Evolutionary conservation across 2,888 invertebrate genomes (phyloP).

Genomic region (Xylota segnis): DNA sequence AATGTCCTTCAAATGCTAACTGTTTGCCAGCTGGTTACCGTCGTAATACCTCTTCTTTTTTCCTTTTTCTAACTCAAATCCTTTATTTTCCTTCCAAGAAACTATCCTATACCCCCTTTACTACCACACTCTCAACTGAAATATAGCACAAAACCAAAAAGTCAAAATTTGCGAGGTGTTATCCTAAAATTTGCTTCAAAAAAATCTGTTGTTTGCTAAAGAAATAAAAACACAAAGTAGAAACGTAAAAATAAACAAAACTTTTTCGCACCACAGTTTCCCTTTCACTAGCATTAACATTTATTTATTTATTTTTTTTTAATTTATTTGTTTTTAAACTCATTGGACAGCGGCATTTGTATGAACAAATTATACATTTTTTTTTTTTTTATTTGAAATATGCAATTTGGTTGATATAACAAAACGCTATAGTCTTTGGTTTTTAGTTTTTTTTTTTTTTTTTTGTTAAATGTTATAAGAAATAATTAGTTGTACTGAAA

Average conservation of each 20-base stretch:
- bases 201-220: background rate
- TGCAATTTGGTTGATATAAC: constrained; percentile 23
- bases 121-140: background rate
- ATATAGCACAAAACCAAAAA: background rate
- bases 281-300: constrained; percentile 54
- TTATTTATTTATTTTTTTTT: constrained; percentile 3
- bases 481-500: constrained; percentile 2
- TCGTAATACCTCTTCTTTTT: no score
- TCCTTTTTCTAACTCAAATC: no score
- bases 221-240: constrained; percentile 9
- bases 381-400: constrained; percentile 13
- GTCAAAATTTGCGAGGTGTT: background rate
- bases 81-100: no score
- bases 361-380: constrained; percentile 10
- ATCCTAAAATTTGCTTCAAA: background rate
- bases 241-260: constrained; percentile 10
- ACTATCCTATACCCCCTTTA: constrained; percentile 21
- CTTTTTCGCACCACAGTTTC: constrained; percentile 55
- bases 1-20: no score
- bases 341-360: constrained; percentile 27
- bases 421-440: constrained; percentile 29
- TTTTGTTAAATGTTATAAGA: background rate
- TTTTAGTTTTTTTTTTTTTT: no score
- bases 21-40: no score
- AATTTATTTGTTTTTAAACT: no score